Base-by-base conservation (phyloP, 1,140 invertebrate genomes). In the Drosophila santomea region DNA sequence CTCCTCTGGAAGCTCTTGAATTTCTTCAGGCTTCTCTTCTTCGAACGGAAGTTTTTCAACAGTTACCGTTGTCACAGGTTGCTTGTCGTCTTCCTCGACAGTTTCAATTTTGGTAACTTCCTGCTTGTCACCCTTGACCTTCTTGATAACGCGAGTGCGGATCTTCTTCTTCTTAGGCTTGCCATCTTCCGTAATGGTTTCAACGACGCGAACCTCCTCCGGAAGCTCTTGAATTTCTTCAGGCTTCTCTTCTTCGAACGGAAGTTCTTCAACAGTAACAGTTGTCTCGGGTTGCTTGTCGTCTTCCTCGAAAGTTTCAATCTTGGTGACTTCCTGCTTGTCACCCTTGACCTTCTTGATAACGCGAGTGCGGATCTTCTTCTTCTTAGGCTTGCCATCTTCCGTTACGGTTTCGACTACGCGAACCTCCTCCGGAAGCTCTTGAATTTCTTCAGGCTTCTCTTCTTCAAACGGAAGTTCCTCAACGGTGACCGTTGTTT, bases 41-140 rank as follows among this genome's bases (percentile, higher is more conserved):
- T 50, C 25, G 11, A 50, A n/a, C 1, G 47, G 47, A 32, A 50
- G 23, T 50, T 50, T 25, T 5, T 32, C 47, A 14, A 50, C 47
- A 1, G 47, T 50, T 0, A 50, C 47, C 8, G 47, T 50, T n/a
- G 47, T 50, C 11, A 32, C 25, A 7, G 47, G 47, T 15, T 50
- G 47, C 8, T 32, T 50, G n/a, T 50, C 47, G 11, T 50, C 47
- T 3, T 50, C 47, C n/a, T 50, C 47, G 25, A 50, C 47, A 6
- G 25, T 50, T 50, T 50, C 47, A 8, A 50, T 50, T 25, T 50
- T 50, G 2, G 47, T 50, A 8, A 50, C 47, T 50, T 50, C 47
- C 32, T 50, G 47, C 15, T 50, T 50, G 25, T 50, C 47, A n/a
- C 47, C 47, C 47, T 50, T 50, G 47, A 50, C 47, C 47, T 50